A percentile compares a stretch with the other conserved stretches of the same genome.
Conservation (phyloP, 1,140 invertebrate genomes). For the Lerema accius region DNA sequence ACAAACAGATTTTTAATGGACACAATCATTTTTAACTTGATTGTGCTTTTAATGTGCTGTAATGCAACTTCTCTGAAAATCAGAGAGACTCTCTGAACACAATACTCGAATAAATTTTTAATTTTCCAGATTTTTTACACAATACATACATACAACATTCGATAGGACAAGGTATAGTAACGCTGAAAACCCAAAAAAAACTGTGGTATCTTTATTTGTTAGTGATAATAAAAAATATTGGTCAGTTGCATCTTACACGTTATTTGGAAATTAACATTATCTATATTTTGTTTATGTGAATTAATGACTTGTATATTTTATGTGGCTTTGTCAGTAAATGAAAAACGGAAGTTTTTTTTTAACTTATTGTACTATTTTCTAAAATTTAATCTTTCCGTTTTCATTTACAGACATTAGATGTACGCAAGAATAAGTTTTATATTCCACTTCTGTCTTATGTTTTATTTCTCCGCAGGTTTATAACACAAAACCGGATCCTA, state of each 20-base stretch:
- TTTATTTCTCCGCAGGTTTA: conserved; percentile 83
- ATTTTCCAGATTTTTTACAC: not conserved
- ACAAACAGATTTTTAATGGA: too few relatives aligned
- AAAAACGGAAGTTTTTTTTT: conserved; percentile 41
- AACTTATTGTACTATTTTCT: conserved; percentile 8
- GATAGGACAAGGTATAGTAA: not conserved
- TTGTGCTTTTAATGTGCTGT: too few relatives aligned
- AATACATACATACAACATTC: not conserved
- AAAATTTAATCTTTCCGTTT: conserved; percentile 34
- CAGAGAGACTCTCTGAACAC: too few relatives aligned
- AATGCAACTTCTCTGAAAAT: too few relatives aligned
- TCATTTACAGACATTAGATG: conserved; percentile 55
- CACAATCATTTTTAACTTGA: not conserved
- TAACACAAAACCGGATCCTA: conserved; percentile 83
- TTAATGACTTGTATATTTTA: conserved; percentile 48
- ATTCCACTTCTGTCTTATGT: conserved; percentile 75
- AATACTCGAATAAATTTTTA: too few relatives aligned
- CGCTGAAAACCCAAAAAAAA: not conserved
- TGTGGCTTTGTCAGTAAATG: conserved; percentile 67
- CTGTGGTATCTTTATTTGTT: not conserved
- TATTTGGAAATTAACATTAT: conserved; percentile 16
- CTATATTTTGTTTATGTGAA: conserved; percentile 23
- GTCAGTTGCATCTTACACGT: conserved; percentile 20
- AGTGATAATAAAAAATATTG: not conserved
- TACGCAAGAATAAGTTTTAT: conserved; percentile 57